A percentile compares a stretch with the other conserved stretches of the same genome.
Evolutionary conservation across 2,113 vertebrate species (phyloP).

Genomic region (Colistium nudipinnis): DNA sequence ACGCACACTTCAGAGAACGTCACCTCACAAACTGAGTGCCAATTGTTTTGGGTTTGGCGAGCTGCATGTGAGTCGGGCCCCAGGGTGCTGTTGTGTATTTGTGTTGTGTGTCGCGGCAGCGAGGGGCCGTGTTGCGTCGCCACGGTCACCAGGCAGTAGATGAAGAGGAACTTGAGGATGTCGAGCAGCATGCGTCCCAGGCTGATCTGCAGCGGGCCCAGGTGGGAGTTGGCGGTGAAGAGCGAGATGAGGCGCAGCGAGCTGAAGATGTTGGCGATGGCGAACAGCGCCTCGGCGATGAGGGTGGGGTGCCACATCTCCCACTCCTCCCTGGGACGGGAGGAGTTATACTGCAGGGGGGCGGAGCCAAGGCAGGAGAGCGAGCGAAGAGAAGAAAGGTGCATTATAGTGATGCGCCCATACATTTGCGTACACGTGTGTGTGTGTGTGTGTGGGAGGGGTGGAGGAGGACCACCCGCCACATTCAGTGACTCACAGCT

Average conservation of each 20-base stretch:
- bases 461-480: conserved; percentile 66
- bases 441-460: conserved; percentile 5
- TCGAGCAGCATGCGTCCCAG: conserved; percentile 96
- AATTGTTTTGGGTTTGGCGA: too few relatives aligned
- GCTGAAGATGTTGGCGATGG: conserved; percentile 97
- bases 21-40: too few relatives aligned
- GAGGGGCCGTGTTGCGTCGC: too few relatives aligned
- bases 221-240: conserved; percentile 97
- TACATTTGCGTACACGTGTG: too few relatives aligned
- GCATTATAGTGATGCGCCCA: too few relatives aligned
- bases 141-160: conserved; percentile 89
- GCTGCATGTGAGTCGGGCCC: too few relatives aligned
- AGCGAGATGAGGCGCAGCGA: conserved; percentile 95
- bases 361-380: too few relatives aligned
- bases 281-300: conserved; percentile 95
- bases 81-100: too few relatives aligned
- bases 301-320: conserved; percentile 98
- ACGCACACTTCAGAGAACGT: too few relatives aligned
- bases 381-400: too few relatives aligned
- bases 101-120: too few relatives aligned
- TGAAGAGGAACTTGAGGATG: conserved; percentile 99
- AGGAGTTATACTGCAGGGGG: conserved; percentile 89
- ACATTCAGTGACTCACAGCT: conserved; percentile 73
- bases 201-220: conserved; percentile 95
- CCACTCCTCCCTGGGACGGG: conserved; percentile 94